phyloP scores from a whole-genome alignment of 2,797 vertebrate species.

The Masticophis lateralis region DNA sequence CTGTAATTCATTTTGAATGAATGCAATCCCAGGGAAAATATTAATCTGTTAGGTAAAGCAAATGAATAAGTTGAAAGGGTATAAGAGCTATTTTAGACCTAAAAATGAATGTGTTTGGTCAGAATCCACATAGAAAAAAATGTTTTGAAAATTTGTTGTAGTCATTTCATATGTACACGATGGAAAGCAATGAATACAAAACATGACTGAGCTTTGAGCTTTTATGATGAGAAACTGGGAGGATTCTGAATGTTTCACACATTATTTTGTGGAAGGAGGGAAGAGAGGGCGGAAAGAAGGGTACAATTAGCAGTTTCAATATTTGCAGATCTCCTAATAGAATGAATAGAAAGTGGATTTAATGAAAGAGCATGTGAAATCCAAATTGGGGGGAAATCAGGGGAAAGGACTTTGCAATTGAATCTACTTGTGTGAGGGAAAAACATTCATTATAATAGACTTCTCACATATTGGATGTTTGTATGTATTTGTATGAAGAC shows the following conservation, averaged over 20 bases:
- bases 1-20: not conserved
- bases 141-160: not conserved
- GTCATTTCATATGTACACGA: not conserved
- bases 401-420: not conserved
- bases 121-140: not conserved
- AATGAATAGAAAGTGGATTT: not conserved
- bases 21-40: not conserved
- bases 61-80: not conserved
- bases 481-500: conserved; percentile 30
- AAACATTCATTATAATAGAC: conserved; percentile 6
- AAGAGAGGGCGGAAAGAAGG: not conserved
- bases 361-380: not conserved
- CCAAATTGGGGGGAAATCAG: not conserved
- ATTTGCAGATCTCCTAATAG: not conserved
- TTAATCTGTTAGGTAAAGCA: not conserved
- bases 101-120: not conserved
- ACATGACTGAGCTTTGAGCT: not conserved
- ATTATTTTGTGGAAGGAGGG: not conserved
- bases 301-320: not conserved
- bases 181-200: not conserved
- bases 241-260: not conserved
- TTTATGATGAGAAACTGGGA: not conserved
- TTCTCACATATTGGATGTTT: not conserved
- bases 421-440: conserved; percentile 14
- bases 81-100: not conserved